A percentile compares a stretch with the other conserved stretches of the same genome.
phyloP scores from a whole-genome alignment of 2,888 invertebrate genomes.

The Mesorhabditis spiculigera region DNA sequence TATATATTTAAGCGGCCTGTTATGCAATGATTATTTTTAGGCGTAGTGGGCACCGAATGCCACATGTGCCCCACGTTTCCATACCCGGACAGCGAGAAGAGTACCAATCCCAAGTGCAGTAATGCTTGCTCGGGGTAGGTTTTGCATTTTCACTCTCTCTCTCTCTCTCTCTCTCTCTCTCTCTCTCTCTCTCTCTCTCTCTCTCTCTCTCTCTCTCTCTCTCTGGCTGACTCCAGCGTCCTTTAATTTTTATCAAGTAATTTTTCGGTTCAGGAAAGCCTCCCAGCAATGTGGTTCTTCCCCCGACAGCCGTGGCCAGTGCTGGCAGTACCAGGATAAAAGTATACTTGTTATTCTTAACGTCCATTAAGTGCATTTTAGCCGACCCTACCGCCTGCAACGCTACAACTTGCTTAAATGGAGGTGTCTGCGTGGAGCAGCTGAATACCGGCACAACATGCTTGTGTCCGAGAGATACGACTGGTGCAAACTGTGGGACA shows the following conservation, averaged over 20 bases:
- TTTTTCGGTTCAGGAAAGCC: too few relatives aligned
- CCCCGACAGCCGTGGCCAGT: neutral
- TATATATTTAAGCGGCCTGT: neutral
- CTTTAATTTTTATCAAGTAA: too few relatives aligned
- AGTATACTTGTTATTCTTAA: neutral
- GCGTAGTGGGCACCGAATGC: neutral
- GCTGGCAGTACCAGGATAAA: neutral
- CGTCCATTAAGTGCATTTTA: neutral
- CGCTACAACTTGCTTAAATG: neutral
- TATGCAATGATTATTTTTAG: neutral
- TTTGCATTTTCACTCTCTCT: too few relatives aligned
- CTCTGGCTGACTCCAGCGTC: too few relatives aligned
- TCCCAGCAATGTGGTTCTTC: neutral
- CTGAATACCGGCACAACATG: neutral
- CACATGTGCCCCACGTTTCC: neutral
- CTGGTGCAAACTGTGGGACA: neutral
- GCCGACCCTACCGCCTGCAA: neutral
- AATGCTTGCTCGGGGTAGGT: neutral
- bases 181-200: too few relatives aligned
- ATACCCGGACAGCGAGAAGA: neutral
- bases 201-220: too few relatives aligned
- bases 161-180: too few relatives aligned
- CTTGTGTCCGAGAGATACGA: neutral
- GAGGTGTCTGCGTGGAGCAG: neutral
- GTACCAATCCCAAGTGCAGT: neutral